Base-by-base conservation (phyloP, 2,888 invertebrate species). In the Oxytorus armatus region DNA sequence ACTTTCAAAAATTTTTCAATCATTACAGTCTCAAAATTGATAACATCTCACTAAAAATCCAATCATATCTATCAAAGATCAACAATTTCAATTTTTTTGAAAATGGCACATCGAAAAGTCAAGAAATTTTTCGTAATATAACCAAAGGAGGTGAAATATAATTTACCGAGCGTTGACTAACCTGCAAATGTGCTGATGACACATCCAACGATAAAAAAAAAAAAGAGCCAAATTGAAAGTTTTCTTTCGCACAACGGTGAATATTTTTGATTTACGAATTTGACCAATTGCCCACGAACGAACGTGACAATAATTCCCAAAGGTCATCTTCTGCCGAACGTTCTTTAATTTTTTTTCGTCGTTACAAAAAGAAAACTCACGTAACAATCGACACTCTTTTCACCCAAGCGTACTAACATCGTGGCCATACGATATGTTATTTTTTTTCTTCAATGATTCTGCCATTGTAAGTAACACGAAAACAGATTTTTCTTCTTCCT, bases 181-280 rank as follows among this genome's bases (percentile, higher is more conserved):
- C 65, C 65, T 65, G 29, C 14, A 49, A 49, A 49, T 33, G 18
- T 14, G 36, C 21, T 33, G 65, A 49, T 33, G 36, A 21, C 65
- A 36, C 23, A 16, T 33, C 14, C 33, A 3, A 5, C 16, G 18
- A 0, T n/a, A 59, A 1, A 1, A 11, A 57, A 39, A 39, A 21
- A 11, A 3, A 29, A 29, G 29, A 29, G 29, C 2, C 29, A 23
- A 23, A 21, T 16, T 21, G 18, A 42, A 21, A 59, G 29, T 5
- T 14, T 8, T 0, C 4, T 25, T n/a, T 55, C 29, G 29, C 5
- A 29, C 29, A 5, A 3, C 5, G 2, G 5, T 29, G 3, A 29
- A 5, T 5, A 5, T 29, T 5, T 2, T 29, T 29, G 29, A 29
- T 29, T 29, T 2, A 29, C 29, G 5, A 29, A 29, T 3, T 3